Evolutionary conservation across 2,797 vertebrate genomes (phyloP).

Genomic region (Notolepis coatsorum): DNA sequence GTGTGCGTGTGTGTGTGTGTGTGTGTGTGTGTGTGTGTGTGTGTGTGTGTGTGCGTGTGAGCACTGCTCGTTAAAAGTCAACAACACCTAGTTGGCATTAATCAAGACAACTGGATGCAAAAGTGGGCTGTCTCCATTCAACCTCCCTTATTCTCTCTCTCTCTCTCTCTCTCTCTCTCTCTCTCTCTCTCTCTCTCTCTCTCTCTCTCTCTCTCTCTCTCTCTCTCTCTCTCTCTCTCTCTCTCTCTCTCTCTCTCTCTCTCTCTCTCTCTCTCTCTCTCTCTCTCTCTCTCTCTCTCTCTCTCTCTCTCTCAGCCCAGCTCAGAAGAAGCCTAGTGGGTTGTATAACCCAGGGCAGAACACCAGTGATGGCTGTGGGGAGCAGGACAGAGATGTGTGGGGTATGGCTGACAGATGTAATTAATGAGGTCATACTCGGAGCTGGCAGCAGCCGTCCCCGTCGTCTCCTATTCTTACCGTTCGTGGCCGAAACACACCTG

Average conservation of each 20-base stretch:
- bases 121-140: too few species aligned
- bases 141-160: too few species aligned
- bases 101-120: too few species aligned
- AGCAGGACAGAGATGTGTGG: slow-evolving; percentile 77
- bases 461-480: slow-evolving; percentile 78
- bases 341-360: slow-evolving; percentile 76
- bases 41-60: slow-evolving; percentile 19
- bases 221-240: background rate
- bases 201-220: background rate
- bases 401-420: slow-evolving; percentile 83
- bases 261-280: background rate
- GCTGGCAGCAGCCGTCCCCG: slow-evolving; percentile 77
- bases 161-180: background rate
- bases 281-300: slow-evolving; percentile 46
- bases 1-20: slow-evolving; percentile 50
- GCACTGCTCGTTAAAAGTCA: too few species aligned
- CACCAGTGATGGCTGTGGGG: slow-evolving; percentile 63
- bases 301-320: slow-evolving; percentile 55
- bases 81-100: too few species aligned
- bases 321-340: slow-evolving; percentile 73
- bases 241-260: background rate
- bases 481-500: slow-evolving; percentile 75
- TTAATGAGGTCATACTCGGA: slow-evolving; percentile 83
- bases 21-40: slow-evolving; percentile 6
- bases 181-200: background rate